A percentile compares a stretch with the other conserved stretches of the same genome.
phyloP scores from a whole-genome alignment of 2,113 vertebrate species.

The Corapipo altera region DNA sequence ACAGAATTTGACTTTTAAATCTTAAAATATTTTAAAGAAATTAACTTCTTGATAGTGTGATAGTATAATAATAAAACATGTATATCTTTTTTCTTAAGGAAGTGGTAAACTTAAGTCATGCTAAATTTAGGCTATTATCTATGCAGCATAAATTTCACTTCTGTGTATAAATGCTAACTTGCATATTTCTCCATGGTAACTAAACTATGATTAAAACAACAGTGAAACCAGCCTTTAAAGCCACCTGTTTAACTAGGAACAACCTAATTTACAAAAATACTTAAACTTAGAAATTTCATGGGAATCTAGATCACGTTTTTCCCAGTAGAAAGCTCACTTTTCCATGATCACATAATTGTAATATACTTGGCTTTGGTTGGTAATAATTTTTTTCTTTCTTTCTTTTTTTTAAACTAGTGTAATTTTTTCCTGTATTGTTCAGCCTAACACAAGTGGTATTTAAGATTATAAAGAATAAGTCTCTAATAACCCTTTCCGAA shows the following conservation, averaged over 20 bases:
- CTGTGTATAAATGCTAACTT: conserved; percentile 87
- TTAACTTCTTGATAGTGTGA: conserved; percentile 74
- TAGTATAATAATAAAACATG: conserved; percentile 68
- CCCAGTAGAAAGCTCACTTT: conserved; percentile 74
- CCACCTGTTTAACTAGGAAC: conserved; percentile 85
- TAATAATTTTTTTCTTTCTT: conserved; percentile 52
- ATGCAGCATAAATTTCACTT: conserved; percentile 88
- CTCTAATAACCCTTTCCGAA: conserved; percentile 78
- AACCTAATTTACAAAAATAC: conserved; percentile 83
- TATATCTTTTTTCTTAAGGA: conserved; percentile 76
- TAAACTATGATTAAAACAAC: conserved; percentile 89
- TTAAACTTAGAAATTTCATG: conserved; percentile 80
- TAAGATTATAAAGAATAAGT: conserved; percentile 79
- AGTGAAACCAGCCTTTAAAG: conserved; percentile 83
- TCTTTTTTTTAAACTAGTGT: conserved; percentile 62
- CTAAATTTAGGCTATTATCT: conserved; percentile 89
- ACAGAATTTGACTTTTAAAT: conserved; percentile 58
- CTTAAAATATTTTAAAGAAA: conserved; percentile 67
- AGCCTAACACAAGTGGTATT: conserved; percentile 75
- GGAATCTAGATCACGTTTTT: conserved; percentile 72
- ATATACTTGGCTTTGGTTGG: conserved; percentile 62
- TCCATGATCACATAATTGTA: conserved; percentile 72
- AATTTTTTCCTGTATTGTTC: conserved; percentile 78
- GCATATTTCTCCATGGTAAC: conserved; percentile 90
- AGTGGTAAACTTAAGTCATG: conserved; percentile 85